phyloP scores from a whole-genome alignment of 2,113 vertebrate genomes.

The Marmota flaviventris region DNA sequence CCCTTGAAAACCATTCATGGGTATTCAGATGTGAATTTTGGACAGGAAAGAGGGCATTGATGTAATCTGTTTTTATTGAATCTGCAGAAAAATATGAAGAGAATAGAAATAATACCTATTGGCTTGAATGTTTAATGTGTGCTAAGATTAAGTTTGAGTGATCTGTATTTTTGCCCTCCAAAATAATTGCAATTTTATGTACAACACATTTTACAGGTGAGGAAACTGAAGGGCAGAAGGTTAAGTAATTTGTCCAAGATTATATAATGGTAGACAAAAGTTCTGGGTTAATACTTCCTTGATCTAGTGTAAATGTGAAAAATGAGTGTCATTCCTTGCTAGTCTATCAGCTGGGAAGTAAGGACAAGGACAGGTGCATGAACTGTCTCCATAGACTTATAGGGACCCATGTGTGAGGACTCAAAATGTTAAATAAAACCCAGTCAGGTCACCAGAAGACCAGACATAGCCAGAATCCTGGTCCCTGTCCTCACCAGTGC shows the following conservation, averaged over 20 bases:
- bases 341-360: background rate
- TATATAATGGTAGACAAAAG: background rate
- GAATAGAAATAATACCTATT: background rate
- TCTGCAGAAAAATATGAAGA: constrained; percentile 30
- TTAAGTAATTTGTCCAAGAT: background rate
- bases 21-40: constrained; percentile 7
- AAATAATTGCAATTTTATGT: background rate
- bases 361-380: background rate
- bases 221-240: background rate
- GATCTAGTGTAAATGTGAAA: background rate
- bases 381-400: background rate
- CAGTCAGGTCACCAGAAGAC: background rate
- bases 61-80: background rate
- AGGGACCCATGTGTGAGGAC: background rate
- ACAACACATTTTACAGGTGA: background rate
- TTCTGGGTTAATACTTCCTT: background rate
- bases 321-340: background rate
- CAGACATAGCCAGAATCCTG: background rate
- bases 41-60: background rate
- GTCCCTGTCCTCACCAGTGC: too few species aligned
- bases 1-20: background rate
- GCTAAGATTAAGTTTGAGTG: background rate
- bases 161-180: background rate
- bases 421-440: background rate
- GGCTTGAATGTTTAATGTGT: background rate